phyloP scores from a whole-genome alignment of 2,797 vertebrate species.

The Poeciliopsis gracilis region DNA sequence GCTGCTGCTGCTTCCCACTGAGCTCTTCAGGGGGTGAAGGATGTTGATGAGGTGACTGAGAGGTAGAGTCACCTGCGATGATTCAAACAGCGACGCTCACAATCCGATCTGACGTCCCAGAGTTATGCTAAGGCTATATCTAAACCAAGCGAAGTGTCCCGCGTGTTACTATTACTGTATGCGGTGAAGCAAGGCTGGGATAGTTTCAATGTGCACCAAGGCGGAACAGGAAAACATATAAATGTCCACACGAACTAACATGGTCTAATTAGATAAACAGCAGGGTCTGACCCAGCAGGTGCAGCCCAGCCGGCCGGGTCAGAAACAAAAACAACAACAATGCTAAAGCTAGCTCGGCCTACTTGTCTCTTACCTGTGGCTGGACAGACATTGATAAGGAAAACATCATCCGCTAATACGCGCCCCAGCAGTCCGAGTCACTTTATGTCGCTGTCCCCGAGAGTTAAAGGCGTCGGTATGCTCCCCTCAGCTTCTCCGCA shows the following conservation, averaged over 20 bases:
- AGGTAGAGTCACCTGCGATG: constrained; percentile 90
- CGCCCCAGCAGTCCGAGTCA: neutral
- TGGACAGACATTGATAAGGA: constrained; percentile 89
- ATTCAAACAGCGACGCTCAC: neutral
- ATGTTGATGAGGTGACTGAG: constrained; percentile 96
- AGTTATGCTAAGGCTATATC: too few relatives aligned
- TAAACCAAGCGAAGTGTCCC: neutral
- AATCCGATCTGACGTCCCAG: neutral
- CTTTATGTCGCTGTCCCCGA: neutral
- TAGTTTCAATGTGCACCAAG: neutral
- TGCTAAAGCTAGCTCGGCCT: constrained; percentile 50
- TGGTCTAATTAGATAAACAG: neutral
- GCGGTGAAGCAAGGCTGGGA: neutral
- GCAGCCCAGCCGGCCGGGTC: neutral
- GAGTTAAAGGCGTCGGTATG: constrained; percentile 8
- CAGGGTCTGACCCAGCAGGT: constrained; percentile 37
- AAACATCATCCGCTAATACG: constrained; percentile 80
- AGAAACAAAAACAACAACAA: constrained; percentile 45
- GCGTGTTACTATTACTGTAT: neutral
- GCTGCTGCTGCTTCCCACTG: constrained; percentile 74
- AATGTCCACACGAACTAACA: neutral
- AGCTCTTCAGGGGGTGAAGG: constrained; percentile 90
- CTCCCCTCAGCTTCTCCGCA: constrained; percentile 22
- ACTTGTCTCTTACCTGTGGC: constrained; percentile 86
- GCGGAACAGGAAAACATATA: neutral